phyloP scores from a whole-genome alignment of 2,113 vertebrate species.

The Willisornis vidua region DNA sequence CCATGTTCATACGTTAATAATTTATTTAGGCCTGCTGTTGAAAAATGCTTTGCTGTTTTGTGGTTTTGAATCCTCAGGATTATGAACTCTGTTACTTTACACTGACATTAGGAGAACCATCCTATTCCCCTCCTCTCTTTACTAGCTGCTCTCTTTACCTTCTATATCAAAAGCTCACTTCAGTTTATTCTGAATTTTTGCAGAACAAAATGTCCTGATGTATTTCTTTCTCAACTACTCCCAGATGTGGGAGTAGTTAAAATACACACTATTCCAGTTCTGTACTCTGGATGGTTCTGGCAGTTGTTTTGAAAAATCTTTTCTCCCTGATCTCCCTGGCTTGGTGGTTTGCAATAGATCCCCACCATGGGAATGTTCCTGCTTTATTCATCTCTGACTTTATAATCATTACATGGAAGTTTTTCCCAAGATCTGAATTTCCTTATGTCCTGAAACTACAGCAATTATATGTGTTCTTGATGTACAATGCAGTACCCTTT shows the following conservation, averaged over 20 bases:
- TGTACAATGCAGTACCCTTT: not conserved
- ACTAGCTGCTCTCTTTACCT: not conserved
- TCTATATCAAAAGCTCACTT: not conserved
- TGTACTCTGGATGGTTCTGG: not conserved
- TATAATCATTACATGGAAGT: not conserved
- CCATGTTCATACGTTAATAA: not conserved
- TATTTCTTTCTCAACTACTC: not conserved
- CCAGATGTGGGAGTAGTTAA: slow-evolving; percentile 30
- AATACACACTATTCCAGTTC: not conserved
- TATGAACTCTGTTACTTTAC: not conserved
- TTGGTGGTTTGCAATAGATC: slow-evolving; percentile 13
- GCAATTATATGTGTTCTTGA: not conserved
- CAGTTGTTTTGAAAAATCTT: slow-evolving; percentile 4
- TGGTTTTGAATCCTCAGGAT: not conserved
- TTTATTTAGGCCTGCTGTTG: slow-evolving; percentile 12
- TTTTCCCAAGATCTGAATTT: not conserved
- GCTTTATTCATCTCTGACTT: not conserved
- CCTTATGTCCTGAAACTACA: not conserved
- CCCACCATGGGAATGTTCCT: not conserved
- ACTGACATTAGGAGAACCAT: not conserved
- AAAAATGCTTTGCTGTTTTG: slow-evolving; percentile 37
- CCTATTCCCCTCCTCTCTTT: not conserved
- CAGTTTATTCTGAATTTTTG: not conserved
- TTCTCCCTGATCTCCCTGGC: not conserved
- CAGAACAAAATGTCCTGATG: slow-evolving; percentile 8